Percentiles rank a stretch among this genome's conserved stretches.
These are phyloP conservation scores for Pogonomyrmex barbatus DNA, from an alignment of 1,140 invertebrate species.

Conservation along the genomic window DNA sequence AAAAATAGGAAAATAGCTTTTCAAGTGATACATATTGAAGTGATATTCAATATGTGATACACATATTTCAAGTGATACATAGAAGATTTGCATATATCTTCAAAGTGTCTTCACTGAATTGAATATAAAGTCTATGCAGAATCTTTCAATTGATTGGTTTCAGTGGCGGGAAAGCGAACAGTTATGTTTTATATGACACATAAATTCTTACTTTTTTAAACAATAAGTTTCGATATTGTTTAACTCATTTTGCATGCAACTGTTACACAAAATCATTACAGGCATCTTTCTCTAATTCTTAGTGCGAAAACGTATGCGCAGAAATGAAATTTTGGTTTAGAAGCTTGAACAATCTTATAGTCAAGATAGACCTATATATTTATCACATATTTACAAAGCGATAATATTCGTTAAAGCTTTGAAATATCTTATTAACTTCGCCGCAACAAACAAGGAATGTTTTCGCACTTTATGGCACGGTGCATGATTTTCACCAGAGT, in stretches of 20 bases:
- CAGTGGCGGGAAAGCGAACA: not conserved
- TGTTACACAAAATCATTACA: not conserved
- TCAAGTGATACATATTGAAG: not conserved
- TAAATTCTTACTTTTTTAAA: not conserved
- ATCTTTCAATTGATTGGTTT: not conserved
- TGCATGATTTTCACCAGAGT: not conserved
- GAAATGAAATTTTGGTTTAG: not conserved
- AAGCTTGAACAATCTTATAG: not conserved
- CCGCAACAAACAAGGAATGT: not conserved
- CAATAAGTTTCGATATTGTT: not conserved
- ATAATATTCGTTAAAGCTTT: not conserved
- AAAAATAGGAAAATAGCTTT: not conserved
- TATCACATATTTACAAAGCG: not conserved
- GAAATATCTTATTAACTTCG: slow-evolving; percentile 3
- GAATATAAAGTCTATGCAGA: not conserved
- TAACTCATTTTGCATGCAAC: not conserved
- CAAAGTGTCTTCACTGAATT: not conserved
- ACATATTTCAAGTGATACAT: not conserved
- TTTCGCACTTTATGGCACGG: not conserved
- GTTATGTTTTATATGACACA: not conserved
- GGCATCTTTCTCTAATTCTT: not conserved
- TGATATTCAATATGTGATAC: no score
- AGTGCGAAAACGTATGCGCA: not conserved
- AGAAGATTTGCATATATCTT: not conserved
- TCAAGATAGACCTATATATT: not conserved